Conservation (phyloP, 2,113 vertebrate species). For the Epinephelus cyanopodus region DNA sequence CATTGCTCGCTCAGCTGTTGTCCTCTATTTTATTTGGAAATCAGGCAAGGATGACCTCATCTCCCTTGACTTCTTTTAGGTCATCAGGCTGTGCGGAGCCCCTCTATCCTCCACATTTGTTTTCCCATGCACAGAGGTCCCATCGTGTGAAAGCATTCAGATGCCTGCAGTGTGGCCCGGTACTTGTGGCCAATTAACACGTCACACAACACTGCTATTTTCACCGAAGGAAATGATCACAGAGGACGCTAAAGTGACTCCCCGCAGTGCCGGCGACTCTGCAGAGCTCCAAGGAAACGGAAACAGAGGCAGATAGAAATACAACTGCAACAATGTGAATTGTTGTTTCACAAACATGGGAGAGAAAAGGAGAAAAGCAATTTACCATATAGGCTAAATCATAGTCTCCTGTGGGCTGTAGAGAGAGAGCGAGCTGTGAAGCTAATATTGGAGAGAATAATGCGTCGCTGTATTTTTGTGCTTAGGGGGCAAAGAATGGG, state of each 20-base stretch:
- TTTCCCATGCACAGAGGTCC: conserved; percentile 36
- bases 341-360: background rate
- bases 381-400: conserved; percentile 14
- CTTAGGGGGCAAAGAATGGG: conserved; percentile 2
- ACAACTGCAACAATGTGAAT: conserved; percentile 18
- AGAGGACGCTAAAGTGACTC: conserved; percentile 35
- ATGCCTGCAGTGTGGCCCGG: conserved; percentile 55
- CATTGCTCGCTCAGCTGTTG: conserved; percentile 73
- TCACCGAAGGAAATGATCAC: conserved; percentile 46
- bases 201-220: conserved; percentile 62
- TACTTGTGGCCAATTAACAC: conserved; percentile 67
- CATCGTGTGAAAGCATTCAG: conserved; percentile 35
- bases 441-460: conserved; percentile 12
- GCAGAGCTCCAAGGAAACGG: conserved; percentile 26
- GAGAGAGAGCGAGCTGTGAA: background rate
- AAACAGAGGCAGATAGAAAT: background rate
- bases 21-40: conserved; percentile 77
- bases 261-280: conserved; percentile 27
- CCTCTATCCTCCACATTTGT: conserved; percentile 50
- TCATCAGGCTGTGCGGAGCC: conserved; percentile 56
- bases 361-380: conserved; percentile 27
- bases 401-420: conserved; percentile 14
- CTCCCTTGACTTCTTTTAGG: conserved; percentile 67
- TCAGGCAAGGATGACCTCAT: conserved; percentile 78
- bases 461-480: conserved; percentile 26